These are phyloP conservation scores for Amazona guildingii DNA, from an alignment of 2,113 vertebrate genomes.

Conservation along the genomic window DNA sequence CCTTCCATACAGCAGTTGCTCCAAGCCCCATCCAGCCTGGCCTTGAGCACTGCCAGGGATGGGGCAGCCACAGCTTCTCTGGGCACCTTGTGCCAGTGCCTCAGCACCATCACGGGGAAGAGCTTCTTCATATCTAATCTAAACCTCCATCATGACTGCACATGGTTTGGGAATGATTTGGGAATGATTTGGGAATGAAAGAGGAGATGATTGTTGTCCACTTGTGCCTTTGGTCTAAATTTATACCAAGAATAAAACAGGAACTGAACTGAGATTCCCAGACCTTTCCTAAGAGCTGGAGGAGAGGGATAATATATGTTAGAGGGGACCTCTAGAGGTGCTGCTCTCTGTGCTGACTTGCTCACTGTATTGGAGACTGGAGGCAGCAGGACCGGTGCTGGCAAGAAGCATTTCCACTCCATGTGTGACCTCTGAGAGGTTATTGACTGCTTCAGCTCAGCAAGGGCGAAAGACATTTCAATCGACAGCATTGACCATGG, in stretches of 20 bases:
- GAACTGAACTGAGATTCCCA: not conserved
- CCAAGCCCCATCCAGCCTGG: not conserved
- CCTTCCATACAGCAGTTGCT: not conserved
- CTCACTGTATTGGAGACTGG: accelerated
- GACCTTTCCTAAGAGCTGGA: not conserved
- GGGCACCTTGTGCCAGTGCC: not conserved
- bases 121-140: not conserved
- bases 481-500: not conserved
- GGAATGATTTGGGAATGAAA: not conserved
- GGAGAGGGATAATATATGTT: not conserved
- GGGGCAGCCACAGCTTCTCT: not conserved
- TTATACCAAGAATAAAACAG: not conserved
- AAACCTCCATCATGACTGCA: not conserved
- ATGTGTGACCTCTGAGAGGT: not conserved
- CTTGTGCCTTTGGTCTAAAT: not conserved
- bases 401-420: not conserved
- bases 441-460: slow-evolving; percentile 21
- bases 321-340: not conserved
- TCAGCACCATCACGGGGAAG: not conserved
- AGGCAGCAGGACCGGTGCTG: not conserved
- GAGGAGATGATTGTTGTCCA: not conserved
- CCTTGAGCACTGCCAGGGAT: not conserved
- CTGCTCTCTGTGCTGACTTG: not conserved
- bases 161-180: not conserved
- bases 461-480: not conserved